phyloP scores from a whole-genome alignment of 2,888 invertebrate species.

The Gortyna flavago region DNA sequence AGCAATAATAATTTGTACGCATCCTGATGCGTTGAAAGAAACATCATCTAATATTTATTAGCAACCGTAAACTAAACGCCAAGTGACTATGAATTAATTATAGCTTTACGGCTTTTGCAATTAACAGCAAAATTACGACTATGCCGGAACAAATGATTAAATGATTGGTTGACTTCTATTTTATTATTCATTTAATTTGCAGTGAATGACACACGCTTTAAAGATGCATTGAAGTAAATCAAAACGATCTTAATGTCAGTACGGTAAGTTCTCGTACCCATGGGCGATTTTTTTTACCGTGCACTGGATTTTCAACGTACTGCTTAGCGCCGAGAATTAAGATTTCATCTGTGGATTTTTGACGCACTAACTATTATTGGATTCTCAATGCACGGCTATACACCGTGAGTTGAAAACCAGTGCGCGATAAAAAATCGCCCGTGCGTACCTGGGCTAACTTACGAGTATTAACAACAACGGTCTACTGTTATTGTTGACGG shows the following conservation, averaged over 20 bases:
- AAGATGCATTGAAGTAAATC: neutral
- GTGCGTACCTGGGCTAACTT: neutral
- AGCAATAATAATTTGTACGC: conserved; percentile 26
- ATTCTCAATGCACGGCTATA: too few species aligned
- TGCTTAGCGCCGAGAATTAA: neutral
- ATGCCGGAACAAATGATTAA: conserved; percentile 30
- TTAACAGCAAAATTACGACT: conserved; percentile 30
- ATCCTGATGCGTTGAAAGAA: conserved; percentile 37
- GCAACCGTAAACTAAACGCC: conserved; percentile 35
- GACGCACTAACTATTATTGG: neutral
- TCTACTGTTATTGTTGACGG: neutral
- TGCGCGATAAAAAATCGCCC: neutral
- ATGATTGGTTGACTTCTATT: conserved; percentile 15
- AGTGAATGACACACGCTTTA: conserved; percentile 5
- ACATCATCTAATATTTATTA: conserved; percentile 33
- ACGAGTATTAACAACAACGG: neutral
- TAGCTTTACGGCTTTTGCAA: conserved; percentile 38
- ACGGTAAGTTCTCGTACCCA: too few species aligned
- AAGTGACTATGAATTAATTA: conserved; percentile 35
- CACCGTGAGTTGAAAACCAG: neutral
- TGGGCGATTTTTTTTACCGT: too few species aligned
- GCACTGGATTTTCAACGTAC: neutral
- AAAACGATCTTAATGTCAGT: conserved; percentile 1
- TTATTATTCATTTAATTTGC: conserved; percentile 24
- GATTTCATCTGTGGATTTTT: neutral